Conservation (phyloP, 2,797 vertebrate species). For the Vireo griseus region DNA sequence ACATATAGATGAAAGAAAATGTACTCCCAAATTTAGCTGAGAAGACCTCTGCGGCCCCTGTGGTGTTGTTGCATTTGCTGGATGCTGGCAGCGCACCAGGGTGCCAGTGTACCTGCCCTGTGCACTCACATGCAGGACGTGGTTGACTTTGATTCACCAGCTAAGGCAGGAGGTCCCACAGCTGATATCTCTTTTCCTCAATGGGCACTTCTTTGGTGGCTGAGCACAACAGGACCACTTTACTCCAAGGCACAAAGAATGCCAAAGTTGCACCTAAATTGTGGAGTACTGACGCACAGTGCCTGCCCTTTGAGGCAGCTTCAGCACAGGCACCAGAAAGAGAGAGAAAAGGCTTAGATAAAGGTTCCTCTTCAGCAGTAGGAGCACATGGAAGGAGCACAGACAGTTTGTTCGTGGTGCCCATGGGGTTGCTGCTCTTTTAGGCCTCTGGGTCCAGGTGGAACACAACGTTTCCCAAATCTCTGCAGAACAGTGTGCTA, state of each 20-base stretch:
- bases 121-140: background rate
- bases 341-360: background rate
- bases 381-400: background rate
- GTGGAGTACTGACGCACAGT: accelerated
- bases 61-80: background rate
- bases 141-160: background rate
- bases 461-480: background rate
- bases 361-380: background rate
- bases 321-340: background rate
- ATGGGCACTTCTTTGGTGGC: background rate
- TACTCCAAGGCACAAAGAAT: background rate
- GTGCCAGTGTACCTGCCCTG: background rate
- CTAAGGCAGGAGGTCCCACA: background rate
- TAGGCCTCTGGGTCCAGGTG: background rate
- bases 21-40: background rate
- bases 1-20: background rate
- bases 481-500: background rate
- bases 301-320: background rate
- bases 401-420: background rate
- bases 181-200: background rate
- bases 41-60: background rate
- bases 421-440: background rate
- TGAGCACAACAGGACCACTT: background rate
- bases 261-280: background rate
- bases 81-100: accelerated